A percentile compares a stretch with the other conserved stretches of the same genome.
These are phyloP conservation scores for Hirtodrosophila duncani DNA, from an alignment of 2,888 invertebrate species.

Conservation along the genomic window DNA sequence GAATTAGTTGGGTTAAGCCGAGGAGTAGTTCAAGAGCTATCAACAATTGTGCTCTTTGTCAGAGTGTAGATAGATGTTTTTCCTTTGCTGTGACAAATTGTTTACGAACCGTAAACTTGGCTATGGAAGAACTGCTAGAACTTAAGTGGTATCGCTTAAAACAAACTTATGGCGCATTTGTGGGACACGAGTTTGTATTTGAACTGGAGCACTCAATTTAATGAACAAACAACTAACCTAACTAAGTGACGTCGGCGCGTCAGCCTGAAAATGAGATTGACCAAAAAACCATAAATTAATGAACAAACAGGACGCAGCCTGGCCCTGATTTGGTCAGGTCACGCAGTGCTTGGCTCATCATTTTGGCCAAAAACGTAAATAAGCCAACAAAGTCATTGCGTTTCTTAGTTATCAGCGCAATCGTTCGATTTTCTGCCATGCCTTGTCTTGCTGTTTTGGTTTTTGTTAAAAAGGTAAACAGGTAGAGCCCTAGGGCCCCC, in stretches of 20 bases:
- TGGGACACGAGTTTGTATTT: too few species aligned
- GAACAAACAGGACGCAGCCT: conserved; percentile 22
- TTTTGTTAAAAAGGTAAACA: too few species aligned
- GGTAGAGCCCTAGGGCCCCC: neutral
- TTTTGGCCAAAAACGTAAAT: neutral
- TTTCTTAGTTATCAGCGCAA: conserved; percentile 22
- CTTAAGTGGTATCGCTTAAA: too few species aligned
- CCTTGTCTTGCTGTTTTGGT: conserved; percentile 33
- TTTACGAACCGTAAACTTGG: too few species aligned
- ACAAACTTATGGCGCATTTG: too few species aligned
- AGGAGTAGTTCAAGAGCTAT: too few species aligned
- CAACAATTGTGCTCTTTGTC: too few species aligned
- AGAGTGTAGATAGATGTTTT: too few species aligned
- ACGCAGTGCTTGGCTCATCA: conserved; percentile 35
- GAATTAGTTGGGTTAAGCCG: too few species aligned
- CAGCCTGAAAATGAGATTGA: conserved; percentile 10
- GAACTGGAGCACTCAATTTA: too few species aligned
- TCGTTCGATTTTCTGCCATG: conserved; percentile 9
- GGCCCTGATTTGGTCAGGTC: conserved; percentile 51
- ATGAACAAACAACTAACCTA: conserved; percentile 19
- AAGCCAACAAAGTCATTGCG: conserved; percentile 30
- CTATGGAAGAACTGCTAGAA: too few species aligned
- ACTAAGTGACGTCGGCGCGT: conserved; percentile 8
- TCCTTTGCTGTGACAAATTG: too few species aligned
- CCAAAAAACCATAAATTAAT: conserved; percentile 30